Evolutionary conservation across 2,797 vertebrate genomes (phyloP).

Genomic region (Siniperca obscura): DNA sequence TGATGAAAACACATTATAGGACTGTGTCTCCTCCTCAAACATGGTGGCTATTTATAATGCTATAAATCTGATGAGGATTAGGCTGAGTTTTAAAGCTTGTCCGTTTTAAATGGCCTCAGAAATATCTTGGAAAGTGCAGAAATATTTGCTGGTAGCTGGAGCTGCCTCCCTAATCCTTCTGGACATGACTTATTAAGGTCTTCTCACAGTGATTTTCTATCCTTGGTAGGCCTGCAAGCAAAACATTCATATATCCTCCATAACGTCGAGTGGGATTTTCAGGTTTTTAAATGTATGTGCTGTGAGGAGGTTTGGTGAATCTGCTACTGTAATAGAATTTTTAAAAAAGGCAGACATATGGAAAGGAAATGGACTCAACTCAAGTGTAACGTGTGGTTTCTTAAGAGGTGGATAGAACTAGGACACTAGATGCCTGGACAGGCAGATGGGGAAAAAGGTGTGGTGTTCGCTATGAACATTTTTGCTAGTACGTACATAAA

Average conservation of each 20-base stretch:
- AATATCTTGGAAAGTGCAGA: slow-evolving; percentile 61
- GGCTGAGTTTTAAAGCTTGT: slow-evolving; percentile 57
- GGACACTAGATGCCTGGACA: not conserved
- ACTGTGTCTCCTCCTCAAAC: slow-evolving; percentile 41
- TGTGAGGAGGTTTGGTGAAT: slow-evolving; percentile 41
- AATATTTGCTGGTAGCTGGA: slow-evolving; percentile 45
- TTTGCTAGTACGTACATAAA: not conserved
- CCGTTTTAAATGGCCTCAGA: slow-evolving; percentile 64
- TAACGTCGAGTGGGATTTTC: slow-evolving; percentile 54
- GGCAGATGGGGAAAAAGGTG: not conserved
- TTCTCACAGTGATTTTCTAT: slow-evolving; percentile 52
- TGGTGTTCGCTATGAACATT: not conserved
- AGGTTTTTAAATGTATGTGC: slow-evolving; percentile 59
- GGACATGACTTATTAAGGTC: slow-evolving; percentile 66
- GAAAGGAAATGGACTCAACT: slow-evolving; percentile 53
- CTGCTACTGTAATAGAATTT: slow-evolving; percentile 42
- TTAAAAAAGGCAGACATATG: slow-evolving; percentile 42
- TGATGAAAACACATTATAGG: slow-evolving; percentile 44
- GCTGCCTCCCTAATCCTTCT: slow-evolving; percentile 65
- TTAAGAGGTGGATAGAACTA: slow-evolving; percentile 21
- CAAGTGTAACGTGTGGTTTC: slow-evolving; percentile 28
- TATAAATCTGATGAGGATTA: slow-evolving; percentile 73
- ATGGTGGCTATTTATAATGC: slow-evolving; percentile 54
- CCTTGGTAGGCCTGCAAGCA: slow-evolving; percentile 42
- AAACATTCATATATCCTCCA: slow-evolving; percentile 61